Evolutionary conservation across 1,140 invertebrate genomes (phyloP), one percentile per base, ranked within the genome.

Genomic region (Scaptomyza hsui): DNA sequence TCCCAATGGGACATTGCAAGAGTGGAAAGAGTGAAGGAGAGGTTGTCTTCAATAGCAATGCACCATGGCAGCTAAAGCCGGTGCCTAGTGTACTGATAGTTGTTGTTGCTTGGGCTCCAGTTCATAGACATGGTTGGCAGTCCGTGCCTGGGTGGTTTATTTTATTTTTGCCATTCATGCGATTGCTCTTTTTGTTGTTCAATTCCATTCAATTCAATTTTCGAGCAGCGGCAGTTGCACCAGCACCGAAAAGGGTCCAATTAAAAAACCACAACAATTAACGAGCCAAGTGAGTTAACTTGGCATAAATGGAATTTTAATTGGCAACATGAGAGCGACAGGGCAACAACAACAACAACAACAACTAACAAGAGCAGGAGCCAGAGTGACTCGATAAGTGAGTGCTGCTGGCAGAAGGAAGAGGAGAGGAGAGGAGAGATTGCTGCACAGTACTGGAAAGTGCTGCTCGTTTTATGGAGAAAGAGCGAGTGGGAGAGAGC

Each of bases 211-310:
- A 89, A 89, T 89, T 85, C 73, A 88, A 90, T 88, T 72, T 72
- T 76, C 12, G 32, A 4, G 32, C 2, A 35, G 32, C 10, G 12
- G 32, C 32, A 35, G 32, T 10, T 1, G 10, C 32, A 72, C 72
- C 75, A 67, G 74, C 74, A 72, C 35, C 47, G 68, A 88, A 89
- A 90, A 85, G 89, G 89, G 82, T 88, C 83, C 89, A 90, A 90
- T 90, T 90, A 90, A 90, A 90, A 90, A 90, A 75, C 89, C 89
- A 90, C 89, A 89, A 90, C 89, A 90, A 90, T 90, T 90, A 90
- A 90, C 83, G 80, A 88, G 82, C 75, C 83, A 89, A 90, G 88
- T 89, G 88, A 89, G 88, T 90, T 90, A 90, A 90, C 89, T 89
- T 90, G 88, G 88, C 88, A 88, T 90, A 89, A 89, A 89, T 89